Percentiles rank a stretch among this genome's conserved stretches.
Conservation (phyloP, 2,113 vertebrate species). For the Leiothrix lutea region DNA sequence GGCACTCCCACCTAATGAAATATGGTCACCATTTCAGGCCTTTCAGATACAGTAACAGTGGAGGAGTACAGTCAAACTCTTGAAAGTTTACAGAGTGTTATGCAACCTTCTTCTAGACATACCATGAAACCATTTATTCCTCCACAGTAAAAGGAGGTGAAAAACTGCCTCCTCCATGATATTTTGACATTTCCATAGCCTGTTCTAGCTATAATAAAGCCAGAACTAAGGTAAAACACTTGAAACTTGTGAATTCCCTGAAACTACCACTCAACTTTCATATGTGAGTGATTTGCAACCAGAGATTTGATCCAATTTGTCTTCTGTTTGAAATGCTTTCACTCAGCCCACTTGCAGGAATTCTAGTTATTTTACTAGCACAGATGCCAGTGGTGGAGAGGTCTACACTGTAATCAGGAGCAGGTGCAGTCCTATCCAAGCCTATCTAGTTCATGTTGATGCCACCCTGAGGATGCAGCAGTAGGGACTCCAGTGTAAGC, state of each 20-base stretch:
- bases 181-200: neutral
- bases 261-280: neutral
- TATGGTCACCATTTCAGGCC: neutral
- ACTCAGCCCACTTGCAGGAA: neutral
- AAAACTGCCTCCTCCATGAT: neutral
- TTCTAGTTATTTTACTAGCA: neutral
- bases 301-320: neutral
- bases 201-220: neutral
- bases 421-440: neutral
- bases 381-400: neutral
- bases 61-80: neutral
- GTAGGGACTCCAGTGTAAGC: neutral
- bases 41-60: neutral
- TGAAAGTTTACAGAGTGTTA: neutral
- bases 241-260: neutral
- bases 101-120: neutral
- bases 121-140: neutral
- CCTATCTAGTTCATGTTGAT: neutral
- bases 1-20: neutral
- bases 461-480: neutral
- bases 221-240: neutral
- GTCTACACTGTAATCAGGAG: neutral
- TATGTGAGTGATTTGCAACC: neutral
- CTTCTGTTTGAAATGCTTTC: neutral
- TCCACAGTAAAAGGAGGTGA: neutral